Conservation (phyloP, 2,888 invertebrate genomes). For the Desoria tigrina region DNA sequence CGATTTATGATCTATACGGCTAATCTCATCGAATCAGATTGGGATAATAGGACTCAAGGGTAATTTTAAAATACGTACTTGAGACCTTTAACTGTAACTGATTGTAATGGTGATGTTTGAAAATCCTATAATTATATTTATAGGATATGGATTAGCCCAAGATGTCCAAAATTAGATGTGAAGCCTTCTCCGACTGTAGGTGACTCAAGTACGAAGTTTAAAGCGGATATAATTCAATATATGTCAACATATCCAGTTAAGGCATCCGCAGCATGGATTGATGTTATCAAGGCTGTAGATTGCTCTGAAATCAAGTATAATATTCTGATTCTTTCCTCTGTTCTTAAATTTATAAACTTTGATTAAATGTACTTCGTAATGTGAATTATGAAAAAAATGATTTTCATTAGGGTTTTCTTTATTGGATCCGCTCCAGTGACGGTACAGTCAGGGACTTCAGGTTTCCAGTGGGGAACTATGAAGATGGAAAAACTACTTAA, state of each 20-base stretch:
- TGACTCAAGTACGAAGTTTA: slow-evolving; percentile 83
- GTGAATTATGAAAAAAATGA: slow-evolving; percentile 11
- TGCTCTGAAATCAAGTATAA: slow-evolving; percentile 78
- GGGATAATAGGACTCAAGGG: slow-evolving; percentile 93
- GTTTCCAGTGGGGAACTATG: slow-evolving; percentile 66
- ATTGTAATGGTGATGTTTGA: too few relatives aligned
- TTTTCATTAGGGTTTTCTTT: slow-evolving; percentile 72
- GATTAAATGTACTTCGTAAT: background rate
- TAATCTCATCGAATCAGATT: slow-evolving; percentile 86
- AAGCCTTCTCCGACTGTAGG: slow-evolving; percentile 62
- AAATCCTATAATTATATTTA: too few relatives aligned
- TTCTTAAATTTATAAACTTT: background rate
- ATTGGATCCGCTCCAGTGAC: slow-evolving; percentile 81
- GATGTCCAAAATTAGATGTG: slow-evolving; percentile 67
- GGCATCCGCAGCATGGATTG: slow-evolving; percentile 71
- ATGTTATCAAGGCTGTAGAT: slow-evolving; percentile 73
- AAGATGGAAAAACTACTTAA: slow-evolving; percentile 65
- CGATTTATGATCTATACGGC: slow-evolving; percentile 87
- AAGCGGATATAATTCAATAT: slow-evolving; percentile 74
- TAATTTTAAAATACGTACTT: too few relatives aligned
- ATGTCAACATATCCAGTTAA: slow-evolving; percentile 71
- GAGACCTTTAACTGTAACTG: slow-evolving; percentile 48
- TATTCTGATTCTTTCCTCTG: too few relatives aligned
- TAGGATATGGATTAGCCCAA: slow-evolving; percentile 86
- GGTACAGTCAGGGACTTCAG: slow-evolving; percentile 65